Base-by-base conservation (phyloP, 2,113 vertebrate genomes). In the Lepidothrix coronata region DNA sequence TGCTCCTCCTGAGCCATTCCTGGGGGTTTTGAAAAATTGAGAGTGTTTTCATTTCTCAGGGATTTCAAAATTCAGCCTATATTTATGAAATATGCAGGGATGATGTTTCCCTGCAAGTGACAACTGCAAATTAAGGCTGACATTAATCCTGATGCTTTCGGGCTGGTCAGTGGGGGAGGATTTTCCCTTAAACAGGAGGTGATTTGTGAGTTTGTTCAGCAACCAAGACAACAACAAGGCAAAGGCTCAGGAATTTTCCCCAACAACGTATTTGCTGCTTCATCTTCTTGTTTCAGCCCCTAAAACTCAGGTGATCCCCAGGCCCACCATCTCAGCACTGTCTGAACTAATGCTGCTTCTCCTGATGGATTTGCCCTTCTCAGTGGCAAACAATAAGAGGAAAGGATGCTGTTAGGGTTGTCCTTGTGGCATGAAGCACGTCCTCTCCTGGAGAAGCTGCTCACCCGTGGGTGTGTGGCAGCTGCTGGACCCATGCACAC, bases 111-210 rank as follows among this genome's bases (percentile, higher is more conserved):
- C 61, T 68, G 43, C 74, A 75, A 89, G 85, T 82, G 84, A 57
- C 46, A 95, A 76, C 73, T 27, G 70, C 79, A 92, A 91, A 89
- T 95, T 91, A 85, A 78, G 70, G 70, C 58, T 94, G 78, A 81
- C n/a, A 33, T 92, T 93, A 95, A 91, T 85, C 74, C 37, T 55
- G 62, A 28, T 70, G 81, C 41, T 93, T 82, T 30, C 46, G 75
- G 49, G 78, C 41, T 78, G 61, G 49, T 43, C 31, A 7, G 23
- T 5, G 28, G n/a, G 65, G 39, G n/a, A 88, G 41, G 54, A 65
- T 65, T 93, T 63, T 68, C 63, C 21, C n/a, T 88, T 73, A 65
- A 96, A 74, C 3, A 7, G 51, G 61, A 58, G 57, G 4, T 59
- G 41, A 85, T 88, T 93, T 41, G 57, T 73, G 67, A 23, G 49